Evolutionary conservation across 2,888 invertebrate genomes (phyloP), one percentile per base, ranked within the genome.

Genomic region (Acrobasis suavella): DNA sequence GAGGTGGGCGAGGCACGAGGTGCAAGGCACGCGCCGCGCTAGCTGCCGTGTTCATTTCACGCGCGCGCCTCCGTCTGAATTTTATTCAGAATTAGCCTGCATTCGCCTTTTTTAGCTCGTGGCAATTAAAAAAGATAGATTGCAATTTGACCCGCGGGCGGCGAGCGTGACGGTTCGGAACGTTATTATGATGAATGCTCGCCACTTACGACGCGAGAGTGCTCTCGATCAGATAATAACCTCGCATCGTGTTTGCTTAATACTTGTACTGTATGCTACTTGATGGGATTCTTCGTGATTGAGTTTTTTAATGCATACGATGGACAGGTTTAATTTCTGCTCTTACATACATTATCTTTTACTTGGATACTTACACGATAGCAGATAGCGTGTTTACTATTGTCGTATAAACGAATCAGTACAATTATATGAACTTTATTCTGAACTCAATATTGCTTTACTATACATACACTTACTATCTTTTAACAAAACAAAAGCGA

Each of bases 71-170:
- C 72, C 73, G 76, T 81, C 80, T 84, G 81, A 81, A 82, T 82
- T 80, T 83, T 77, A 82, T 82, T 81, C 76, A 67, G 82, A 84
- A 82, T 85, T 80, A 84, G 84, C 78, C 77, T 71, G 82, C 79
- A 78, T 81, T 84, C 77, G 80, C 78, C 80, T 86, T 86, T 73
- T 89, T 87, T 85, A 85, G 84, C 83, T 77, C 78, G 75, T 70
- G 76, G 89, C 87, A 91, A 91, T 91, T 91, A 91, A 87, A 90
- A 89, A 89, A 91, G 89, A 91, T 89, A 85, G 87, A 91, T 91
- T 88, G 89, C 91, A 80, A 86, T 82, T 85, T 91, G 91, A 92
- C 91, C 91, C 81, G 87, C 85, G 85, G 75, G 85, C 87, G 83
- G 78, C 75, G 75, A 84, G 85, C 91, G 88, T 91, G 89, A 91